Evolutionary conservation across 2,797 vertebrate genomes (phyloP).

Genomic region (Urosaurus nigricauda): DNA sequence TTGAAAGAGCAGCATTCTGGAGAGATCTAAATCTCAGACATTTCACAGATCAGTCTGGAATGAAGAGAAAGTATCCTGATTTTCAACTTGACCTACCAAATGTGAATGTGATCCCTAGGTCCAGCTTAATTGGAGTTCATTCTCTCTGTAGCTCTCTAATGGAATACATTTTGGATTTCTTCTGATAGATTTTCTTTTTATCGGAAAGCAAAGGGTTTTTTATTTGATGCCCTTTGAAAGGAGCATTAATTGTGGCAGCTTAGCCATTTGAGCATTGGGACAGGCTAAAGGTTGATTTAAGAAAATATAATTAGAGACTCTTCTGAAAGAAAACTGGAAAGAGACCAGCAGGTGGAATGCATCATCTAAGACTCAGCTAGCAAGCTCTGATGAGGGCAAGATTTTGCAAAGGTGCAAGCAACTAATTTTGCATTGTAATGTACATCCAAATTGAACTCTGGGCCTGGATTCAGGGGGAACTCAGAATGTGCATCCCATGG

Average conservation of each 20-base stretch:
- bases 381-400: not conserved
- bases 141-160: constrained; percentile 33
- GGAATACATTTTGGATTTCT: constrained; percentile 45
- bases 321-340: constrained; percentile 49
- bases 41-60: constrained; percentile 64
- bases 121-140: constrained; percentile 64
- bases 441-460: not conserved
- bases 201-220: constrained; percentile 8
- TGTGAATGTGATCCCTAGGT: constrained; percentile 55
- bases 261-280: constrained; percentile 34
- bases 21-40: constrained; percentile 38
- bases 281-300: constrained; percentile 63
- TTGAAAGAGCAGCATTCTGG: constrained; percentile 58
- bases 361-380: constrained; percentile 8
- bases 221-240: constrained; percentile 41
- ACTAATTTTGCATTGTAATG: not conserved
- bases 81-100: constrained; percentile 66
- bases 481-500: not conserved
- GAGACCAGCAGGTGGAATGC: constrained; percentile 4
- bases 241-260: constrained; percentile 47
- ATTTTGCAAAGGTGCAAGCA: not conserved
- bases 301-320: constrained; percentile 49
- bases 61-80: constrained; percentile 34
- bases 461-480: not conserved
- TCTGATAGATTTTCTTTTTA: constrained; percentile 41